Percentiles rank a stretch among this genome's conserved stretches.
Conservation (phyloP, 2,888 invertebrate genomes). For the Mamestra brassicae region DNA sequence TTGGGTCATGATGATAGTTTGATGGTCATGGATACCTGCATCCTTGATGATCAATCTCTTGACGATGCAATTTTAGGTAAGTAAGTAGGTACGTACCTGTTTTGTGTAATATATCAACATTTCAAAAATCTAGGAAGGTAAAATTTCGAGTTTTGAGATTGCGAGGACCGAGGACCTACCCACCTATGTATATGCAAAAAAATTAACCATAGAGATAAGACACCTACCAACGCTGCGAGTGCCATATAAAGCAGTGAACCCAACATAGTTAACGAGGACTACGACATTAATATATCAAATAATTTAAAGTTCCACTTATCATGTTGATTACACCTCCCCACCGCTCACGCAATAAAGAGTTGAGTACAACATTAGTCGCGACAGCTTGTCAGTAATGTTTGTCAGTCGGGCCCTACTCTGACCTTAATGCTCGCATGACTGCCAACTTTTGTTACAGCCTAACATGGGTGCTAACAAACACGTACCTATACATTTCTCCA, state of each 20-base stretch:
- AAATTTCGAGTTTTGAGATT: no score
- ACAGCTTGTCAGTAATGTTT: conserved; percentile 51
- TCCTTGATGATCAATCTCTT: no score
- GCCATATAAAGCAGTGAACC: no score
- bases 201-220: background rate
- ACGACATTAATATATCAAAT: conserved; percentile 1
- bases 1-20: no score
- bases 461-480: conserved; percentile 52
- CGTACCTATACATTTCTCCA: conserved; percentile 32
- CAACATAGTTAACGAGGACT: background rate
- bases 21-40: no score
- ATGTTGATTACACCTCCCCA: conserved; percentile 41
- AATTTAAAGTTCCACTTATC: conserved; percentile 42
- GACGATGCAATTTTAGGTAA: no score
- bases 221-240: no score
- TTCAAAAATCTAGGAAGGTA: no score
- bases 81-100: no score
- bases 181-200: no score
- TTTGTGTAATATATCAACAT: no score
- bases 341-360: conserved; percentile 21
- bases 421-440: conserved; percentile 54
- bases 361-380: conserved; percentile 46
- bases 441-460: conserved; percentile 36
- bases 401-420: conserved; percentile 37
- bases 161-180: no score